Base-by-base conservation (phyloP, 2,888 invertebrate genomes). In the Heteropelma amictum region DNA sequence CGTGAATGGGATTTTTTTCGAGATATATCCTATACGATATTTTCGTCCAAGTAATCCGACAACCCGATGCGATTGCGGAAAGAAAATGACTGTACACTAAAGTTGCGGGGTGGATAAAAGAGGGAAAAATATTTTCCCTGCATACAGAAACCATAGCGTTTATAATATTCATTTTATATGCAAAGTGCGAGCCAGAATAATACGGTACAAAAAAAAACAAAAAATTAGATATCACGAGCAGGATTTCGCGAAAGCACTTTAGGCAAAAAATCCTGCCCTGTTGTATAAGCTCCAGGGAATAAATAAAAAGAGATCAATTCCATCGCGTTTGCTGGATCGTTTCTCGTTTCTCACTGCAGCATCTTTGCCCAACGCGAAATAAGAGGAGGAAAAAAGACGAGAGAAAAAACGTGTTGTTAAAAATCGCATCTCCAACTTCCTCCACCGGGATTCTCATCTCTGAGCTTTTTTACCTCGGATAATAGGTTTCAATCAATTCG, bases 311-410 rank as follows among this genome's bases (percentile, higher is more conserved):
- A 23, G 26, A 47, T 10, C 23, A 38, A 56, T 19, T 56, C 38
- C 54, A 38, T 58, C 28, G 12, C 38, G 40, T 23, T 23, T 28
- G 40, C 58, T 21, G 28, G 56, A 33, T 28, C 51, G 56, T 54
- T 35, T 45, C 21, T 56, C 49, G 63, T 68, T 68, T 73, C 67
- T 72, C 67, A 61, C 73, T 77, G 76, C 72, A 73, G 69, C 45
- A 64, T 71, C 38, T 56, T 68, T 76, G 51, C 64, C 68, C 53
- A 54, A 68, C 14, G 45, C 47, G 33, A 21, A 12, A 17, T 30
- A 8, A 12, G 38, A 21, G 51, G 8, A 19, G 23, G 12, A 8
- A 8, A n/a, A n/a, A 30, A 17, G 3, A 19, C 1, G 28, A 51
- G 51, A 30, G 2, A 6, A 28, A 28, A 17, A 17, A 51, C n/a